Evolutionary conservation across 2,113 vertebrate species (phyloP).

Genomic region (Nymphicus hollandicus): DNA sequence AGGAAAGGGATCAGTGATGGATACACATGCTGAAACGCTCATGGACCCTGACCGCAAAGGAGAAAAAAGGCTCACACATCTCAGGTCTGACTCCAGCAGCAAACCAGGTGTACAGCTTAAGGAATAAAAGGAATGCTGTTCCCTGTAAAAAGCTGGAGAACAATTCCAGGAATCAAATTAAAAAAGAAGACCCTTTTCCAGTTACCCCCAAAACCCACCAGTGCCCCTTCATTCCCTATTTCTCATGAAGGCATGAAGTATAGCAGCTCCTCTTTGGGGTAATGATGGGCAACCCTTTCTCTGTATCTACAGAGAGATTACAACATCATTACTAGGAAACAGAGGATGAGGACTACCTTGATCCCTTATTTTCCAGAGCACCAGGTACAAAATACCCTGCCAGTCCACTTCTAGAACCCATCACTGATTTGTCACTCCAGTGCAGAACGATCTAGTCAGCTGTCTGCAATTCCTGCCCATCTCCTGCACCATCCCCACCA

Average conservation of each 20-base stretch:
- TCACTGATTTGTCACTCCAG: not conserved
- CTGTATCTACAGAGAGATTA: not conserved
- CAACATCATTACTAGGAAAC: not conserved
- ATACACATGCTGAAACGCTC: not conserved
- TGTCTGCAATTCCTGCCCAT: not conserved
- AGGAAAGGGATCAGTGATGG: not conserved
- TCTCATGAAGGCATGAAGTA: not conserved
- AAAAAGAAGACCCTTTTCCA: not conserved
- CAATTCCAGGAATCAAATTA: not conserved
- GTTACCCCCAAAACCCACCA: not conserved
- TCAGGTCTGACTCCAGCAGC: not conserved
- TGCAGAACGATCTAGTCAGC: not conserved
- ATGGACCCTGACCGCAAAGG: not conserved
- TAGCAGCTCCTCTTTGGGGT: not conserved
- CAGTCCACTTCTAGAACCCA: not conserved
- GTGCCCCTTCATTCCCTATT: not conserved
- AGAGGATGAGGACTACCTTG: not conserved
- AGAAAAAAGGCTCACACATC: not conserved
- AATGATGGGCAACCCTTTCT: not conserved
- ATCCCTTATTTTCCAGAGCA: not conserved
- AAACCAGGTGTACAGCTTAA: not conserved
- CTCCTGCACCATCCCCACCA: not conserved
- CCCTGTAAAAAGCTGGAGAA: not conserved
- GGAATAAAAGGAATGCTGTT: not conserved
- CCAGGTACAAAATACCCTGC: not conserved